These are phyloP conservation scores for Heliornis fulica DNA, from an alignment of 2,113 vertebrate genomes.

Conservation along the genomic window DNA sequence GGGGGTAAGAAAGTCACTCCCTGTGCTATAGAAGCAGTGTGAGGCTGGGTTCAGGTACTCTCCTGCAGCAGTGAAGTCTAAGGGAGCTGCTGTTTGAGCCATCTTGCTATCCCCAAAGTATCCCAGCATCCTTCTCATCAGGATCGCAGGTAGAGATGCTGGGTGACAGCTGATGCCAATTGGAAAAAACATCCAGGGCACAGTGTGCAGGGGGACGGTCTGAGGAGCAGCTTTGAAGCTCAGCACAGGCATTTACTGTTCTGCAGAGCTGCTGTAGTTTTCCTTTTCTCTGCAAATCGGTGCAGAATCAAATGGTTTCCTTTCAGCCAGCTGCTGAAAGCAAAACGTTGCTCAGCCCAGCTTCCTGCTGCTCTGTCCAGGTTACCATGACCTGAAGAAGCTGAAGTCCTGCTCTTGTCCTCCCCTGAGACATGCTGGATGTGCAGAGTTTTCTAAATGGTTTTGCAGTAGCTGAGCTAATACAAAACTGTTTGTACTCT, in stretches of 20 bases:
- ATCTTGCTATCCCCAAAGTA: not conserved
- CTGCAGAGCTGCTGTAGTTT: not conserved
- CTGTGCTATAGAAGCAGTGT: not conserved
- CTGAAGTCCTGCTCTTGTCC: not conserved
- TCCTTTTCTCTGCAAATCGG: not conserved
- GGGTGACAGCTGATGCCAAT: not conserved
- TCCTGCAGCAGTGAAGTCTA: not conserved
- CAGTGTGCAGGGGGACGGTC: fast-evolving
- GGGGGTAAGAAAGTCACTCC: not conserved
- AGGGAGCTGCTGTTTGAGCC: not conserved
- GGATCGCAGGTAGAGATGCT: not conserved
- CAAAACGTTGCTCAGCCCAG: not conserved
- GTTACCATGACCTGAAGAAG: not conserved
- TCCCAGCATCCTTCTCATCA: not conserved
- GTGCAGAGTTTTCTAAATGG: not conserved
- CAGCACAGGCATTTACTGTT: not conserved
- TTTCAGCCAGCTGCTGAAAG: not conserved
- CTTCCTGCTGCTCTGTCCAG: fast-evolving
- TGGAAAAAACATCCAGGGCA: fast-evolving
- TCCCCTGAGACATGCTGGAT: not conserved
- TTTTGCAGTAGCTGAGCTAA: not conserved
- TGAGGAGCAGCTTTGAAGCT: not conserved
- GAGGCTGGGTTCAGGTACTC: not conserved
- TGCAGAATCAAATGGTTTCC: not conserved
- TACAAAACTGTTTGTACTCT: not conserved